phyloP scores from a whole-genome alignment of 2,797 vertebrate genomes.

The Fundulus diaphanus region DNA sequence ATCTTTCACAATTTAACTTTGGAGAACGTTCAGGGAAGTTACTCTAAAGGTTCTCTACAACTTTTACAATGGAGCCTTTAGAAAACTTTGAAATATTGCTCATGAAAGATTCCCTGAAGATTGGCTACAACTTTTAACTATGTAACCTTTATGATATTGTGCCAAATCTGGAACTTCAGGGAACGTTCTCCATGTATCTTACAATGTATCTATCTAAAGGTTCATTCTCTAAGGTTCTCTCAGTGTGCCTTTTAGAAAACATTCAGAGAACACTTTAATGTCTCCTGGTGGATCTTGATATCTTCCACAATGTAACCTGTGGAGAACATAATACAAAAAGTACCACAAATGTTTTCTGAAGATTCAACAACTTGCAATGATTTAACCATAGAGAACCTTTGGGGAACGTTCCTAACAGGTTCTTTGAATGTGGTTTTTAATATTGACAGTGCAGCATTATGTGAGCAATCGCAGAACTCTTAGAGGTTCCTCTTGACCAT shows the following conservation, averaged over 20 bases:
- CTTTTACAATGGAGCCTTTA: not conserved
- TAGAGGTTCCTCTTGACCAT: not conserved
- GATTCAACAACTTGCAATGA: too few relatives aligned
- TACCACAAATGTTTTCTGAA: not conserved
- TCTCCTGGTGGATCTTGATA: not conserved
- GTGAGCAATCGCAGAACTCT: not conserved
- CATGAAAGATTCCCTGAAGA: not conserved
- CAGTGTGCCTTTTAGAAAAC: too few relatives aligned
- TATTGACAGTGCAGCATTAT: not conserved
- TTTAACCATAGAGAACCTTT: not conserved
- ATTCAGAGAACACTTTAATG: not conserved
- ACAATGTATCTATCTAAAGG: not conserved
- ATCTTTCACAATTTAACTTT: not conserved
- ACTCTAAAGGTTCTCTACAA: not conserved
- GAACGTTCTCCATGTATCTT: not conserved
- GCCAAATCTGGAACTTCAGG: not conserved
- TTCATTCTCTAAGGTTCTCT: not conserved
- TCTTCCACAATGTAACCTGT: not conserved
- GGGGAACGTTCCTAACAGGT: not conserved
- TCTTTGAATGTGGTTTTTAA: not conserved
- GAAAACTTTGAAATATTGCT: not conserved
- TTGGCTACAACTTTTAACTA: not conserved
- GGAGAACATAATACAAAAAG: not conserved
- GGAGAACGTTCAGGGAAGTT: not conserved
- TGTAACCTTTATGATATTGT: not conserved